phyloP scores from a whole-genome alignment of 2,888 invertebrate species.

The Empis stercorea region DNA sequence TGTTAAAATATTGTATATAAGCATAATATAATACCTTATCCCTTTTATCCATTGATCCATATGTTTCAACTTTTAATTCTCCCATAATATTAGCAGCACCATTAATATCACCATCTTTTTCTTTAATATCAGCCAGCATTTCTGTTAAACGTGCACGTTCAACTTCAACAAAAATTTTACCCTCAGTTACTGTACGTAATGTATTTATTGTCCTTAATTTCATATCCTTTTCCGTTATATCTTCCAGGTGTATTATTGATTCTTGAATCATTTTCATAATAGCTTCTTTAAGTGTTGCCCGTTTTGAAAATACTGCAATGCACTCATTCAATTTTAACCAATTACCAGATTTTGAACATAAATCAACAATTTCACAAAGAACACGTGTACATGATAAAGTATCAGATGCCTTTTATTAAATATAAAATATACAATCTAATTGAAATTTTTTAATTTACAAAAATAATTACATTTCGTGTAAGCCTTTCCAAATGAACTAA shows the following conservation, averaged over 20 bases:
- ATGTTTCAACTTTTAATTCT: conserved; percentile 77
- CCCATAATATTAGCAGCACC: conserved; percentile 83
- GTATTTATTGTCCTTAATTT: conserved; percentile 86
- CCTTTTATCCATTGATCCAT: conserved; percentile 87
- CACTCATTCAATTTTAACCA: conserved; percentile 83
- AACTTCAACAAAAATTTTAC: conserved; percentile 95
- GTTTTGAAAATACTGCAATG: conserved; percentile 73
- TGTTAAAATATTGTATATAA: background rate
- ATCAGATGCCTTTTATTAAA: conserved; percentile 59
- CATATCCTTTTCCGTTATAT: conserved; percentile 69
- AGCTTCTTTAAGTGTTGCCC: conserved; percentile 74
- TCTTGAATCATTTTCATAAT: conserved; percentile 88
- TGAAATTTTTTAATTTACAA: no score
- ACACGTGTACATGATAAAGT: conserved; percentile 45
- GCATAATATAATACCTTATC: conserved; percentile 49
- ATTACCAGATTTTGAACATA: conserved; percentile 73
- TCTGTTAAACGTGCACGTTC: conserved; percentile 86
- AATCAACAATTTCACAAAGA: conserved; percentile 73
- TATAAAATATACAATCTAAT: no score
- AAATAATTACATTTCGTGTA: conserved; percentile 7
- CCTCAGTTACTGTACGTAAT: conserved; percentile 77
- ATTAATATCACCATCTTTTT: conserved; percentile 62
- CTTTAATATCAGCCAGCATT: conserved; percentile 62
- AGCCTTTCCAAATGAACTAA: conserved; percentile 10
- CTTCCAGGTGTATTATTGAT: conserved; percentile 69